phyloP scores from a whole-genome alignment of 2,888 invertebrate genomes.

The Athripsodes cinereus region DNA sequence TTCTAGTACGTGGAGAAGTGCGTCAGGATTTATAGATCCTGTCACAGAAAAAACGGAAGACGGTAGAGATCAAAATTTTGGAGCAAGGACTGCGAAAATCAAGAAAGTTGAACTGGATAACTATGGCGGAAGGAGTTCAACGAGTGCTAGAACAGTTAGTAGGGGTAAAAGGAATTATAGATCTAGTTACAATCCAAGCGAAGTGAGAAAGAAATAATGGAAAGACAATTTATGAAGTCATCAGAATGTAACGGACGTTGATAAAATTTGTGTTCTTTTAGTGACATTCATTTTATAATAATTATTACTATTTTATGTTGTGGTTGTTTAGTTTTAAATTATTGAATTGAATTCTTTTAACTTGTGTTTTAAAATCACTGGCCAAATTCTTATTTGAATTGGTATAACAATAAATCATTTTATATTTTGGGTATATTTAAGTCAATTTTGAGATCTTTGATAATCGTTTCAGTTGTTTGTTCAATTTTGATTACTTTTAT shows the following conservation, averaged over 20 bases:
- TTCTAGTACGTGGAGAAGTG: not conserved
- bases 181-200: constrained; percentile 48
- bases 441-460: too few species aligned
- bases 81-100: constrained; percentile 21
- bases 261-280: not conserved
- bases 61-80: constrained; percentile 13
- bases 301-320: too few species aligned
- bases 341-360: too few species aligned
- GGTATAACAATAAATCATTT: too few species aligned
- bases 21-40: not conserved
- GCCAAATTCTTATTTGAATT: too few species aligned
- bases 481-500: too few species aligned
- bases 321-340: too few species aligned
- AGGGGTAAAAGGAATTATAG: constrained; percentile 44
- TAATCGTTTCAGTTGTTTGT: too few species aligned
- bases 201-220: constrained; percentile 45
- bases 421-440: too few species aligned
- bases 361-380: too few species aligned
- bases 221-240: constrained; percentile 37
- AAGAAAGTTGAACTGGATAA: constrained; percentile 28
- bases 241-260: constrained; percentile 10
- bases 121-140: constrained; percentile 37
- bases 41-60: not conserved
- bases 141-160: constrained; percentile 39
- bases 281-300: too few species aligned